Percentiles rank a stretch among this genome's conserved stretches.
These are phyloP conservation scores for Ictalurus furcatus DNA, from an alignment of 2,113 vertebrate genomes.

Conservation along the genomic window DNA sequence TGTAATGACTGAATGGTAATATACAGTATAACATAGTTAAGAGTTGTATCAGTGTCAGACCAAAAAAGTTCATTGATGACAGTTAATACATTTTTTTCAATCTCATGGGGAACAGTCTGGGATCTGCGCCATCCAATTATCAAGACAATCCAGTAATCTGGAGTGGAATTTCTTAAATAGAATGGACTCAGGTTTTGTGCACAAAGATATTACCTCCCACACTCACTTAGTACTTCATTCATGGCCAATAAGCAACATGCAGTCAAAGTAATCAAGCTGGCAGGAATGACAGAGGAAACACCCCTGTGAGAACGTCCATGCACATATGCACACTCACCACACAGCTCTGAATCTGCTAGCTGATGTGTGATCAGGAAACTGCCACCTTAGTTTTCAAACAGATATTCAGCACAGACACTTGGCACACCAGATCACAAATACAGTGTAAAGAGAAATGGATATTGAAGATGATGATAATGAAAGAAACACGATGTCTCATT, in stretches of 20 bases:
- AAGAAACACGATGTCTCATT: not conserved
- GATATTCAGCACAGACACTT: slow-evolving; percentile 49
- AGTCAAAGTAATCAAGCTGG: slow-evolving; percentile 3
- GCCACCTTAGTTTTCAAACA: slow-evolving; percentile 59
- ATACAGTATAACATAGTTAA: slow-evolving; percentile 46
- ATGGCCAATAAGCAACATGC: slow-evolving; percentile 21
- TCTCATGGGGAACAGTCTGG: slow-evolving; percentile 67
- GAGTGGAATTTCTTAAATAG: slow-evolving; percentile 71
- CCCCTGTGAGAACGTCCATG: slow-evolving; percentile 27
- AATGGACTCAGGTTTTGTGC: slow-evolving; percentile 61
- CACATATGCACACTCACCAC: slow-evolving; percentile 44
- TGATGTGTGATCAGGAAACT: slow-evolving; percentile 74
- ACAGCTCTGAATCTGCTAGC: slow-evolving; percentile 61
- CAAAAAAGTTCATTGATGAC: slow-evolving; percentile 62
- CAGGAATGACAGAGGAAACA: slow-evolving; percentile 3
- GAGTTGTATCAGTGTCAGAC: slow-evolving; percentile 58
- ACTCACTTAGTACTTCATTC: slow-evolving; percentile 21
- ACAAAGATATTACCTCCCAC: slow-evolving; percentile 4
- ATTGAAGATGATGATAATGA: not conserved
- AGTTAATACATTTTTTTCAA: slow-evolving; percentile 64
- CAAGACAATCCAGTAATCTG: slow-evolving; percentile 71
- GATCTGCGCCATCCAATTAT: slow-evolving; percentile 66
- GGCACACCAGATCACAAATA: slow-evolving; percentile 58
- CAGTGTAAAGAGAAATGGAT: not conserved
- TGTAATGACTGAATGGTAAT: slow-evolving; percentile 31